Evolutionary conservation across 2,797 vertebrate species (phyloP).

Genomic region (Odontamblyopus lacepedii): DNA sequence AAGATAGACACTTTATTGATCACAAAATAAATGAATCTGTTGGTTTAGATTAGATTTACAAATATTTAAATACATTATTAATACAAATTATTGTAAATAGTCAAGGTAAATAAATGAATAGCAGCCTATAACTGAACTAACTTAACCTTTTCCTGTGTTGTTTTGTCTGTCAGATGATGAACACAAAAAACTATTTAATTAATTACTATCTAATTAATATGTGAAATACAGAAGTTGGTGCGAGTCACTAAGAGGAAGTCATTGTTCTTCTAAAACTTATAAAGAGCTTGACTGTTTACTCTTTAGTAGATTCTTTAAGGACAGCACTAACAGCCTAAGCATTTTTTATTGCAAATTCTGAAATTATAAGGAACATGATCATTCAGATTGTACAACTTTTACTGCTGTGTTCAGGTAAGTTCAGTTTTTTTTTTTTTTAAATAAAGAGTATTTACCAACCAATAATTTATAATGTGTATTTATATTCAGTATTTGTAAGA

Average conservation of each 20-base stretch:
- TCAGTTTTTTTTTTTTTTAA: background rate
- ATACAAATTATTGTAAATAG: background rate
- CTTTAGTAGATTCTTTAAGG: background rate
- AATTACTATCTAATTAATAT: too few relatives aligned
- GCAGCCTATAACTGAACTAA: background rate
- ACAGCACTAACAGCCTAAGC: too few relatives aligned
- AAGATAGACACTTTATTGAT: background rate
- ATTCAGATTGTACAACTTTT: background rate
- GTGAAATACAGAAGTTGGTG: too few relatives aligned
- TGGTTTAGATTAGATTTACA: too few relatives aligned
- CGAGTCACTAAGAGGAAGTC: background rate
- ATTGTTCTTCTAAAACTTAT: background rate
- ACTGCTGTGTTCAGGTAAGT: conserved; percentile 6
- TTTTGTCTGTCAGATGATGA: too few relatives aligned
- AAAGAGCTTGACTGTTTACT: background rate
- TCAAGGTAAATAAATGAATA: too few relatives aligned
- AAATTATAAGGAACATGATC: background rate
- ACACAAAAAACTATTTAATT: too few relatives aligned
- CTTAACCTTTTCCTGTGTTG: background rate
- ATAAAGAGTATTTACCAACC: background rate
- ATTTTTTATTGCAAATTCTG: background rate
- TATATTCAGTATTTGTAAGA: background rate
- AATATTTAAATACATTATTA: too few relatives aligned
- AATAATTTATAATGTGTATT: background rate
- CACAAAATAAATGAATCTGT: background rate